These are phyloP conservation scores for Thamnophis elegans DNA, from an alignment of 2,797 vertebrate species.

Conservation along the genomic window DNA sequence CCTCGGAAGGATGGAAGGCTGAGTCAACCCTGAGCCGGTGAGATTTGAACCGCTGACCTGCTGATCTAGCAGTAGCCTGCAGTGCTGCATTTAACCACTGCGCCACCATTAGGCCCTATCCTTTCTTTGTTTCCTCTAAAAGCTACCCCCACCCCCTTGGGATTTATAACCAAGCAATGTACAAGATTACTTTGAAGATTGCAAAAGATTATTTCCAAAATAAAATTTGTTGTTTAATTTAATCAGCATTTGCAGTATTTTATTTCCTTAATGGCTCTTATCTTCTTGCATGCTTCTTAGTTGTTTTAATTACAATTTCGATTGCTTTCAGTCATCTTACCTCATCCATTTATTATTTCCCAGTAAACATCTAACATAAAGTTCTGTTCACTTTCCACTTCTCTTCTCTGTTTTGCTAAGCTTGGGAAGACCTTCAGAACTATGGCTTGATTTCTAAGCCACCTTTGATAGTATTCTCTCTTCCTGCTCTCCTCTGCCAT, in stretches of 20 bases:
- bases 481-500: background rate
- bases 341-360: background rate
- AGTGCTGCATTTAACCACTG: too few species aligned
- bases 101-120: too few species aligned
- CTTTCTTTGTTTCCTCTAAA: background rate
- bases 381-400: background rate
- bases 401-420: background rate
- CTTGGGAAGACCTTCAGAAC: background rate
- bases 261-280: background rate
- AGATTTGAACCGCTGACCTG: too few species aligned
- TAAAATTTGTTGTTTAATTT: background rate
- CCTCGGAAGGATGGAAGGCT: too few species aligned
- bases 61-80: too few species aligned
- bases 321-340: background rate
- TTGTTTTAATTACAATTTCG: background rate
- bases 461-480: background rate
- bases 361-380: background rate
- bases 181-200: background rate
- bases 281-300: background rate
- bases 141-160: background rate
- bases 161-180: background rate
- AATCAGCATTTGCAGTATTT: background rate
- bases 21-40: too few species aligned
- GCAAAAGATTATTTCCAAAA: background rate
- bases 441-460: background rate